phyloP scores from a whole-genome alignment of 2,113 vertebrate genomes.

The Passer domesticus region DNA sequence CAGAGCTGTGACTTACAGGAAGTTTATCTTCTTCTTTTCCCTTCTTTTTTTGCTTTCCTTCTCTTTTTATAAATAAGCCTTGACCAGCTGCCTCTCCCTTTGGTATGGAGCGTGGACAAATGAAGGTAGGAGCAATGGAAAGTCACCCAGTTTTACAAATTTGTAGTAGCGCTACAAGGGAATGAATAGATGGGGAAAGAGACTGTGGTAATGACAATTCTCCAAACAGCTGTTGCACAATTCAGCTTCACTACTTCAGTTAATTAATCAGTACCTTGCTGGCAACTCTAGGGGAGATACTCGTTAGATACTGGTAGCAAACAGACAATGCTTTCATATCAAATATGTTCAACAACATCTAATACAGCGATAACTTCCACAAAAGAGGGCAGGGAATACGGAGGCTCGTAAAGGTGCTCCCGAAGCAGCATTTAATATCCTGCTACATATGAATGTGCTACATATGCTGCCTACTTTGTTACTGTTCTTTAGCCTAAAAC shows the following conservation, averaged over 20 bases:
- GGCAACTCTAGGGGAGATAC: slow-evolving; percentile 81
- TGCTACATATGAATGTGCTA: not conserved
- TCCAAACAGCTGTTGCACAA: slow-evolving; percentile 80
- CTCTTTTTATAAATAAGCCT: not conserved
- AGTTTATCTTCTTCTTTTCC: slow-evolving; percentile 37
- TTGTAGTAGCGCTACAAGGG: slow-evolving; percentile 44
- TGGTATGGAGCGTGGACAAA: not conserved
- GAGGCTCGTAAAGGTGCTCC: not conserved
- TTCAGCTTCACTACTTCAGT: slow-evolving; percentile 84
- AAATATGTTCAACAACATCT: slow-evolving; percentile 77
- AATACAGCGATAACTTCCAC: slow-evolving; percentile 63
- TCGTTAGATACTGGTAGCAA: slow-evolving; percentile 79
- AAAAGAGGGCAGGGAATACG: slow-evolving; percentile 47
- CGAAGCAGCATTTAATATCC: slow-evolving; percentile 28
- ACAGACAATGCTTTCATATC: slow-evolving; percentile 80
- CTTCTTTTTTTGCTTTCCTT: not conserved
- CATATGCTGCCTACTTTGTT: slow-evolving; percentile 19
- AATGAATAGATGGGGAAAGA: slow-evolving; percentile 77
- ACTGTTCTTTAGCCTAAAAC: not conserved
- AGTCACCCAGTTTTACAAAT: slow-evolving; percentile 59
- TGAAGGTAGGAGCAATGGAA: slow-evolving; percentile 28
- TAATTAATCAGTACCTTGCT: slow-evolving; percentile 88
- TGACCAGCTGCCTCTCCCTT: not conserved
- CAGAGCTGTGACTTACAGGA: slow-evolving; percentile 38
- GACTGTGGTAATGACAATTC: slow-evolving; percentile 78